These are phyloP conservation scores for Metalampra italica DNA, from an alignment of 2,888 invertebrate genomes.

Conservation along the genomic window DNA sequence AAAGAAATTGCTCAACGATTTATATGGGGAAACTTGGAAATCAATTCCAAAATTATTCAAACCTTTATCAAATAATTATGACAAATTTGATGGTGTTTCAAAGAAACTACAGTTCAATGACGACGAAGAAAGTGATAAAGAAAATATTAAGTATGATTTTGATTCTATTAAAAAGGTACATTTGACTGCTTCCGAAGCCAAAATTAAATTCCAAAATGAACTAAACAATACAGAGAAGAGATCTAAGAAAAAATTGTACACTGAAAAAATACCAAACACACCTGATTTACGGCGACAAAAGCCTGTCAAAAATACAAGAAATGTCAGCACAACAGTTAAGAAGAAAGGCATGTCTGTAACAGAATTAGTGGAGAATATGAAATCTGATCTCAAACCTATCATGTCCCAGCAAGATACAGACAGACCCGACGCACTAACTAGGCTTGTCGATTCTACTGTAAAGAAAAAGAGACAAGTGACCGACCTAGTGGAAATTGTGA, in stretches of 20 bases:
- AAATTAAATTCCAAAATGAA: conserved; percentile 33
- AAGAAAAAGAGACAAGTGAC: conserved; percentile 55
- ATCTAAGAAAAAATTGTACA: conserved; percentile 60
- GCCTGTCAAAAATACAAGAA: conserved; percentile 24
- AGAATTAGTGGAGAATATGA: conserved; percentile 52
- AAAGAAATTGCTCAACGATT: conserved; percentile 62
- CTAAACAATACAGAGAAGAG: conserved; percentile 41
- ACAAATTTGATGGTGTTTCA: conserved; percentile 41
- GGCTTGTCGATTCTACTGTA: conserved; percentile 44
- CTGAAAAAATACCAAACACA: conserved; percentile 52
- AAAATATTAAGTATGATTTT: conserved; percentile 48
- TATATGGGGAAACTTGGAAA: conserved; percentile 79
- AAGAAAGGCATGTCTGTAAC: conserved; percentile 55
- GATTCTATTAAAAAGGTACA: conserved; percentile 50
- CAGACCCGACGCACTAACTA: conserved; percentile 6
- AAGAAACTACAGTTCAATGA: conserved; percentile 54
- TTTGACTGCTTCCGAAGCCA: conserved; percentile 52
- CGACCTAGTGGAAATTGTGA: conserved; percentile 52
- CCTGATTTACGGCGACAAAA: conserved; percentile 47
- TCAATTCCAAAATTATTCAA: conserved; percentile 66
- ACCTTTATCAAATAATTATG: conserved; percentile 40
- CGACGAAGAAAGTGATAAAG: conserved; percentile 58
- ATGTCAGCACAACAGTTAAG: conserved; percentile 48
- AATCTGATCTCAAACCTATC: neutral
- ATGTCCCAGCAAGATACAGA: too few species aligned